Evolutionary conservation across 37 sponge, comb jelly and placozoan genomes (phyloP).

Genomic region (Trichoplax adhaerens): DNA sequence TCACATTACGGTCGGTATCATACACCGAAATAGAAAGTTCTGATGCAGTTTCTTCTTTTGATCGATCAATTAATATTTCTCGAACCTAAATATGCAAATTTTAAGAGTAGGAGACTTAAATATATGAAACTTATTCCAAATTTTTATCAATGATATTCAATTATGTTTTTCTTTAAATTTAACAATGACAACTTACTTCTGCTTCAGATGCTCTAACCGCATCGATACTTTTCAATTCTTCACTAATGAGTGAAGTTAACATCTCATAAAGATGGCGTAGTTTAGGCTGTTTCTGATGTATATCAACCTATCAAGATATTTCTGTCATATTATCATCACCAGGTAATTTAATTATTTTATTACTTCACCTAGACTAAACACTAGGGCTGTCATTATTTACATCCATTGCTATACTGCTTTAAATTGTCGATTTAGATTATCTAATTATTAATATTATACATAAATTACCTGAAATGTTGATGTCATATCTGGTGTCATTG

Average conservation of each 20-base stretch:
- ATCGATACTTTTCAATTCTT: slow-evolving; percentile 40
- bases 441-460: not conserved
- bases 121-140: no score
- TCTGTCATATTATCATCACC: not conserved
- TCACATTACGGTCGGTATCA: slow-evolving; percentile 80
- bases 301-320: slow-evolving; percentile 42
- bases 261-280: slow-evolving; percentile 33
- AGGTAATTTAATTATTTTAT: not conserved
- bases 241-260: slow-evolving; percentile 32
- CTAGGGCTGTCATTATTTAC: slow-evolving; percentile 10
- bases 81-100: slow-evolving; percentile 4
- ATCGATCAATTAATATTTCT: slow-evolving; percentile 27
- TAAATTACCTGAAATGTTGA: slow-evolving; percentile 25
- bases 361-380: slow-evolving; percentile 11
- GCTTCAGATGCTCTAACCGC: slow-evolving; percentile 38
- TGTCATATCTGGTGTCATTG: slow-evolving; percentile 18
- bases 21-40: slow-evolving; percentile 62
- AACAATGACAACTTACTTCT: slow-evolving; percentile 29
- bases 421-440: slow-evolving; percentile 3
- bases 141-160: no score
- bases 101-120: no score
- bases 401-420: slow-evolving; percentile 8
- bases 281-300: slow-evolving; percentile 43
- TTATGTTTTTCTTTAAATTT: no score
- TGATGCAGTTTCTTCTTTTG: slow-evolving; percentile 42